Evolutionary conservation across 2,888 invertebrate species (phyloP), one percentile per base, ranked within the genome.

Genomic region (Acanthoscelides obtectus): DNA sequence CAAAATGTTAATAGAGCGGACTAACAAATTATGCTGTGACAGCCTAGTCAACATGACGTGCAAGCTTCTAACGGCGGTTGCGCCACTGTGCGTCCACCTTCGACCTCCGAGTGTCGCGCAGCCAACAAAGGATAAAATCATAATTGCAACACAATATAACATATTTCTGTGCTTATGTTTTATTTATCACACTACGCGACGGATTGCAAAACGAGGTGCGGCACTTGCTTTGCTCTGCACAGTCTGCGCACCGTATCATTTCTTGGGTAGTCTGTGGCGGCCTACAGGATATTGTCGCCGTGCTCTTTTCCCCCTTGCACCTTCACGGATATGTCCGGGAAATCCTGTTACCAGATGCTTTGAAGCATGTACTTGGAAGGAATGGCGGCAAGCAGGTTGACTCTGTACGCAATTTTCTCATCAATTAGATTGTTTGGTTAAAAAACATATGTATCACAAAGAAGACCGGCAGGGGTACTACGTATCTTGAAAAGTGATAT

Each of bases 121-220:
- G 67, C 70, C 67, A 72, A 74, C 74, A 74, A 75, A 74, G 73
- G 71, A 72, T 73, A 73, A 72, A 74, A 72, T 73, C 71, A 71
- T 75, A 73, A 74, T 76, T 76, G 75, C 77, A 72, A 75, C 74
- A 76, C 75, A 74, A 75, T 75, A 73, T 75, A 74, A 74, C 72
- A 75, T 77, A 77, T 69, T 73, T 74, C 72, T 75, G 69, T 70
- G 70, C 75, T 76, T 76, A 77, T 77, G 78, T 77, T 78, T 78
- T 73, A 77, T 77, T 77, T 76, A 78, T 78, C 75, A 71, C 72
- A 70, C 77, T 12, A 45, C 45, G 72, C 73, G 74, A 75, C 77
- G 73, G 69, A 72, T 76, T 77, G 75, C 75, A 73, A 76, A 76
- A 77, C 70, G 74, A 77, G 77, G 77, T 73, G 78, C 75, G 78